Base-by-base conservation (phyloP, 2,113 vertebrate genomes). In the Ochotona princeps region DNA sequence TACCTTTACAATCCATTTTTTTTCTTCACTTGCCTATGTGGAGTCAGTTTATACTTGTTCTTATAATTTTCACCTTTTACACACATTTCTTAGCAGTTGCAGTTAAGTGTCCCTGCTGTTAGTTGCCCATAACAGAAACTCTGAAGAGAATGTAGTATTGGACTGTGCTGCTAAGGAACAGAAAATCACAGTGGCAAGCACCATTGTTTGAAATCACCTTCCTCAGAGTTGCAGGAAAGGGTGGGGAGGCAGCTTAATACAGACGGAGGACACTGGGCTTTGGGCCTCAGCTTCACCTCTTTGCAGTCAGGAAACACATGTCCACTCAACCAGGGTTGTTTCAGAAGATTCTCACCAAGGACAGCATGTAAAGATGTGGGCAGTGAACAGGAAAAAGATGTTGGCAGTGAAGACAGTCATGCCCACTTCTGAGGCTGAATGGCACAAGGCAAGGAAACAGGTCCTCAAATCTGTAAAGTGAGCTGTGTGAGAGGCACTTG, bases 71-170 rank as follows among this genome's bases (percentile, higher is more conserved):
- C 26, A 88, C 30, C 66, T 91, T 89, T 74, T 65, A 84, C 9
- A 82, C 73, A 89, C 74, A 81, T 61, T 84, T 87, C 47, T 80
- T n/a, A 89, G 47, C 28, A 89, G 23, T 79, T 67, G 72, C n/a
- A 67, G 44, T 70, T 82, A 78, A 89, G 54, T 49, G 20, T 81
- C 28, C 30, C 73, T 92, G 0, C 78, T 84, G 14, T 88, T 90
- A 67, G 32, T 32, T 79, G 8, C 85, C 35, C 11, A 2, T 74
- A 70, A 83, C 38, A 57, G 38, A 44, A 83, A 15, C 67, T 49
- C 49, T 18, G 8, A 89, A 83, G 80, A 73, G 54, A 66, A 91
- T 88, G 87, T 30, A 7, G n/a, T 74, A 11, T 75, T 90, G 67
- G 54, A 3, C 23, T 73, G 7, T 18, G 2, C 7, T 61, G 54